phyloP scores from a whole-genome alignment of 2,888 invertebrate species.

The Catotricha subobsoleta region DNA sequence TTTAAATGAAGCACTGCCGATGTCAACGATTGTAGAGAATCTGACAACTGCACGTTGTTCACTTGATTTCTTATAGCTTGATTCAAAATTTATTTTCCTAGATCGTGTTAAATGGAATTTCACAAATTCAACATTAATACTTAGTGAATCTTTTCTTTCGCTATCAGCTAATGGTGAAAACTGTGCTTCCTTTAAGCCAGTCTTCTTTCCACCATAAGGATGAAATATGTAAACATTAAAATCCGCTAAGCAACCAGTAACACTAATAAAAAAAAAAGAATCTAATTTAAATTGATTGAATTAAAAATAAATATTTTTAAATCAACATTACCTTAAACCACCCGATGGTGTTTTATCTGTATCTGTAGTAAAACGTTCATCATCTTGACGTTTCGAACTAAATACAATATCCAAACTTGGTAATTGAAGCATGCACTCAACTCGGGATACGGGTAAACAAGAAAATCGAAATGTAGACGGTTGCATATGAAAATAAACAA shows the following conservation, averaged over 20 bases:
- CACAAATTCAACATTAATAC: conserved; percentile 92
- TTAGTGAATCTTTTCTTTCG: conserved; percentile 86
- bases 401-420: conserved; percentile 96
- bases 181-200: conserved; percentile 59
- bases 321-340: conserved; percentile 19
- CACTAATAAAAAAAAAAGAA: conserved; percentile 47
- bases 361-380: conserved; percentile 29
- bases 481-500: conserved; percentile 96
- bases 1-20: conserved; percentile 90
- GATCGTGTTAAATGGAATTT: conserved; percentile 88
- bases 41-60: conserved; percentile 75
- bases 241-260: conserved; percentile 90
- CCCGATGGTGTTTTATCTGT: conserved; percentile 24
- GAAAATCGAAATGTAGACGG: conserved; percentile 92
- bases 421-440: conserved; percentile 87
- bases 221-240: conserved; percentile 98
- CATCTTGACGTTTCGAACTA: conserved; percentile 76
- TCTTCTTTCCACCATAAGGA: conserved; percentile 85
- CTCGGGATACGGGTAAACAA: conserved; percentile 85
- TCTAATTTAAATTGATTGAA: neutral
- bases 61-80: conserved; percentile 26
- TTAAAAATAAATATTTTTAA: too few relatives aligned
- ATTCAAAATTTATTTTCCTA: conserved; percentile 67
- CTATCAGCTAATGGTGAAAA: conserved; percentile 75
- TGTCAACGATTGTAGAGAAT: conserved; percentile 87